phyloP scores from a whole-genome alignment of 2,888 invertebrate genomes.

The Ganaspis brasiliensis region DNA sequence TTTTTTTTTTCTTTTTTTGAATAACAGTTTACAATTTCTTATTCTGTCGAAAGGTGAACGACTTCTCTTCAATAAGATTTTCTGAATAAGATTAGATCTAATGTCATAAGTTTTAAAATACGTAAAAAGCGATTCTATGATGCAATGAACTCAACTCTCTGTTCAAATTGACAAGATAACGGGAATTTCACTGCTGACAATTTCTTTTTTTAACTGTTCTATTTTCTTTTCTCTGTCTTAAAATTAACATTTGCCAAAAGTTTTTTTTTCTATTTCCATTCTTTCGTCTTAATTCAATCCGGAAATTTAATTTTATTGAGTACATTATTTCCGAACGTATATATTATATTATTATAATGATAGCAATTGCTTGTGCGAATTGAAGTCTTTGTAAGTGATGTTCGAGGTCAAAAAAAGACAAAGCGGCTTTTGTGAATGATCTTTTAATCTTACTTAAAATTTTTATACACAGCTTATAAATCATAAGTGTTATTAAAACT shows the following conservation, averaged over 20 bases:
- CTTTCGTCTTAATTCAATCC: not conserved
- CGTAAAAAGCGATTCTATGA: not conserved
- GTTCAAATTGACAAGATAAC: not conserved
- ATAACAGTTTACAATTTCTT: not conserved
- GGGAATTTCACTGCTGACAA: not conserved
- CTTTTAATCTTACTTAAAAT: not conserved
- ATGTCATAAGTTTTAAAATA: not conserved
- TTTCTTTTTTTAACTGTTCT: not conserved
- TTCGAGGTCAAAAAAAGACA: not conserved
- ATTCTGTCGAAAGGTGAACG: constrained; percentile 15
- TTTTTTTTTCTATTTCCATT: not conserved
- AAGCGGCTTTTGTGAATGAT: not conserved
- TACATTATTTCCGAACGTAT: not conserved
- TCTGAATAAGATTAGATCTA: constrained; percentile 9
- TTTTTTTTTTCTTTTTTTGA: not conserved
- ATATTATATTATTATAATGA: constrained; percentile 19
- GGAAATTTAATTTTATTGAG: constrained; percentile 15
- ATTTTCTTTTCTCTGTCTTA: not conserved
- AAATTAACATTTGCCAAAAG: not conserved
- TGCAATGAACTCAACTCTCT: not conserved
- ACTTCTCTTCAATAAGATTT: not conserved
- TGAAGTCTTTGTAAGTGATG: not conserved
- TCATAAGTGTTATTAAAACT: too few relatives aligned
- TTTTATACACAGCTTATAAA: too few relatives aligned
- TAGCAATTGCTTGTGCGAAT: constrained; percentile 10